These are phyloP conservation scores for Girardinus metallicus DNA, from an alignment of 2,797 vertebrate species.

Conservation along the genomic window DNA sequence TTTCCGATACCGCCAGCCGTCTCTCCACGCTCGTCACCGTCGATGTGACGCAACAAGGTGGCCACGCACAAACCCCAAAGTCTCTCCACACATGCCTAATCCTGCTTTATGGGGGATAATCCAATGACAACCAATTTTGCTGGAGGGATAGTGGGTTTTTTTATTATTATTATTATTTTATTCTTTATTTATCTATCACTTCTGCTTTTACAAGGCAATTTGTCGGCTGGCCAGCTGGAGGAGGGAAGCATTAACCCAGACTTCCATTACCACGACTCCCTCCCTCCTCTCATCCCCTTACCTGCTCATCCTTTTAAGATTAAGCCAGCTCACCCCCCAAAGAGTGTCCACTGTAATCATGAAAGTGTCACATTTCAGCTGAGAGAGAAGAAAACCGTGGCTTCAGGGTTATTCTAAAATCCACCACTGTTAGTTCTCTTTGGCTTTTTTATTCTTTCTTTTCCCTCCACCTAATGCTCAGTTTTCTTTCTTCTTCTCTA, in stretches of 20 bases:
- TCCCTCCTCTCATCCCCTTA: conserved; percentile 29
- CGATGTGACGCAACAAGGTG: conserved; percentile 53
- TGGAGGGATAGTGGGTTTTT: conserved; percentile 62
- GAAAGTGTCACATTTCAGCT: conserved; percentile 78
- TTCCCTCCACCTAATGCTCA: neutral
- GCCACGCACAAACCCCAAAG: conserved; percentile 48
- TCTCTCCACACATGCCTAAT: conserved; percentile 69
- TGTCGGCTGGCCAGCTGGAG: conserved; percentile 70
- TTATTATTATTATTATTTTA: conserved; percentile 35
- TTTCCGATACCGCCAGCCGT: conserved; percentile 40
- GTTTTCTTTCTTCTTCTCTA: neutral
- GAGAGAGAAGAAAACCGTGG: conserved; percentile 53
- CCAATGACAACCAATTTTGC: conserved; percentile 86
- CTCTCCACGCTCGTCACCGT: conserved; percentile 23
- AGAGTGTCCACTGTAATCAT: conserved; percentile 67
- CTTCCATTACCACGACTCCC: conserved; percentile 74
- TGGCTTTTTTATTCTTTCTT: neutral
- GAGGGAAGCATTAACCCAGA: conserved; percentile 64
- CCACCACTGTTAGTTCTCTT: conserved; percentile 32
- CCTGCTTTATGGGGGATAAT: conserved; percentile 83
- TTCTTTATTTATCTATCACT: conserved; percentile 77
- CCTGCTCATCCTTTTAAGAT: conserved; percentile 70
- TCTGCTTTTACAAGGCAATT: conserved; percentile 80
- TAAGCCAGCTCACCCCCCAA: conserved; percentile 37
- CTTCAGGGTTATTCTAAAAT: conserved; percentile 62